Evolutionary conservation across 2,888 invertebrate species (phyloP), one percentile per base, ranked within the genome.

Genomic region (Drosophila anomalipes): DNA sequence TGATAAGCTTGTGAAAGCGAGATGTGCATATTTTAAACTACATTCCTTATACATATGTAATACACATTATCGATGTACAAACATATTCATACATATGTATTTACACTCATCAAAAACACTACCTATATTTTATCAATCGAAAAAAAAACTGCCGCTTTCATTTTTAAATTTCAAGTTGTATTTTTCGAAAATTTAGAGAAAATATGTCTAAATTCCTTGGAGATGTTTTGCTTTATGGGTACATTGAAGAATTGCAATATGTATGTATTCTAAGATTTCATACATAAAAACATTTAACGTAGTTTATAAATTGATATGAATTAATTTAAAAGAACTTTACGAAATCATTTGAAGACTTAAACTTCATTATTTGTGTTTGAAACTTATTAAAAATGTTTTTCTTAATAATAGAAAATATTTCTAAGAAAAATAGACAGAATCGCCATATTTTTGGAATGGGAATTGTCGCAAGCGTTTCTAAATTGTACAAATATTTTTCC

Each of bases 1-100:
- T 79, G 79, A 81, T 79, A 79, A 70, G 77, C 81, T 64, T 81
- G 79, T 76, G 72, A 76, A 65, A 30, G 52, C 51, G 47, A 64
- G 66, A 47, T 44, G 60, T 66, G 61, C 59, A 79, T 58, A 77
- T 69, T 60, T 72, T 57, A 51, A 68, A 54, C 33, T 39, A 53
- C 41, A n/a, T n/a, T n/a, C 44, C 41, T 14, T 22, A 28, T 12
- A 32, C 60, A 39, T 41, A 54, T 52, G 37, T 62, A 53, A 61
- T 35, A 57, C 49, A 54, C 51, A 67, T 28, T 47, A 4, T 47
- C 2, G 22, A 35, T 49, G 12, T 35, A 19, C 49, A 59, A 26
- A n/a, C 30, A 22, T 22, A 41, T 26, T 22, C 10, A 54, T 37
- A 54, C 19, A 53, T 30, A 37, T 9, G 12, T 53, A 26, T 52